Evolutionary conservation across 2,797 vertebrate species (phyloP), one percentile per base, ranked within the genome.

Genomic region (Diceros bicornis): DNA sequence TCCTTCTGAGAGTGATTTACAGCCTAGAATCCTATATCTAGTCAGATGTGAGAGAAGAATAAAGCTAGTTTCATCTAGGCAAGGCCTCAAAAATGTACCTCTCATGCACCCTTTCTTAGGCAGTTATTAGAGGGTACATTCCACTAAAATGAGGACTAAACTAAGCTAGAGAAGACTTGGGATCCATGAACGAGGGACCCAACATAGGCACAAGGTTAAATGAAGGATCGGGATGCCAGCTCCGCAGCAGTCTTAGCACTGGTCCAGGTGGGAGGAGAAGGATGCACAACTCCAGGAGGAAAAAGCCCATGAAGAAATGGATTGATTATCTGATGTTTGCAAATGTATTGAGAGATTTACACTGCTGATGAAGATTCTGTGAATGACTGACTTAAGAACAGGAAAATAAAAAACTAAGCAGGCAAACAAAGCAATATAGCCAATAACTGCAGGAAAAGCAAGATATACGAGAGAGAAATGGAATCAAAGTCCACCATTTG

Each of bases 161-260:
- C n/a, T 13, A 20, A 86, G 72, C 59, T 21, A 66, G 61, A 50
- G 84, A 92, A 64, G 78, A 69, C 72, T 5, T 7, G 18, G 68
- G 17, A 50, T 47, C 57, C 50, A 57, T 1, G 23, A 50, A 68
- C 20, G n/a, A 3, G 37, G 34, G n/a, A 37, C 16, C 41, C 1
- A 2, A 50, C 20, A 0, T 1, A 3, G 72, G 32, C 59, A 11
- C 3, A 6, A 52, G 9, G 8, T 8, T 1, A 12, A 6, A 34
- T 0, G 2, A 41, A 37, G 52, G 41, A 4, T 14, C 0, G 0
- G 25, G 52, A 21, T 4, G 34, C 0, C 0, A 18, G 61, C 34
- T 62, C 90, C 9, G 41, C 7, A 3, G 41, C 4, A 12, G 16
- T 7, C 32, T 44, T 1, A 23, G 89, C 57, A 23, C 44, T 27